Percentiles rank a stretch among this genome's conserved stretches.
phyloP scores from a whole-genome alignment of 2,888 invertebrate genomes.

The Parasteatoda lunata region DNA sequence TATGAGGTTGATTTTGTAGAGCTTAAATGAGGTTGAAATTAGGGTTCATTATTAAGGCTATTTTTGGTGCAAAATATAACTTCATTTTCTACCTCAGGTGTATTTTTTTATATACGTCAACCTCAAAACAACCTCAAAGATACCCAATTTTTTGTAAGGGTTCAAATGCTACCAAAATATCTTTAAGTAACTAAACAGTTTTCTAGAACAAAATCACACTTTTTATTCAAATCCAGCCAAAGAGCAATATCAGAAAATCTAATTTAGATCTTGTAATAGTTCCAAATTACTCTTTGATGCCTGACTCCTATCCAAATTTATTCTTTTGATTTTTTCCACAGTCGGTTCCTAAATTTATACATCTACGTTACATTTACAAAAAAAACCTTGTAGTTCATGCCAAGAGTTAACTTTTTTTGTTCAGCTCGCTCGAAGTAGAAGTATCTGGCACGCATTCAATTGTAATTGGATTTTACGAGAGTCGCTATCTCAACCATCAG shows the following conservation, averaged over 20 bases:
- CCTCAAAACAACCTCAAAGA: no score
- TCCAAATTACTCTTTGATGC: conserved; percentile 66
- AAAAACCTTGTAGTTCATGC: conserved; percentile 41
- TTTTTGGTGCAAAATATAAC: no score
- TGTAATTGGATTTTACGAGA: conserved; percentile 63
- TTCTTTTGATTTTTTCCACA: conserved; percentile 9
- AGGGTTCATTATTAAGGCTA: no score
- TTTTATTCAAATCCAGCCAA: no score
- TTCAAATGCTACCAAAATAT: no score
- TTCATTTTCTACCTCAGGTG: no score
- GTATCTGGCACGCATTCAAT: conserved; percentile 60
- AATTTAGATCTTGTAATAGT: conserved; percentile 54
- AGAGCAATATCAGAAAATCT: conserved; percentile 43
- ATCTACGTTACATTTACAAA: conserved; percentile 43
- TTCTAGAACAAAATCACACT: no score
- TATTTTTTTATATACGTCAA: no score
- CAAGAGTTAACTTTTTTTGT: conserved; percentile 36
- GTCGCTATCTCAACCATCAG: conserved; percentile 13
- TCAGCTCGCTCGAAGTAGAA: conserved; percentile 21
- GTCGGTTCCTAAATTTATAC: conserved; percentile 32
- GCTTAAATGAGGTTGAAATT: no score
- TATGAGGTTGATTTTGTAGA: no score
- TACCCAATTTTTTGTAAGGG: no score
- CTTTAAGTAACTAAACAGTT: no score
- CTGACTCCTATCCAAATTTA: conserved; percentile 12